Percentiles rank a stretch among this genome's conserved stretches.
Evolutionary conservation across 2,113 vertebrate genomes (phyloP).

Genomic region (Sphyrna mokarran): DNA sequence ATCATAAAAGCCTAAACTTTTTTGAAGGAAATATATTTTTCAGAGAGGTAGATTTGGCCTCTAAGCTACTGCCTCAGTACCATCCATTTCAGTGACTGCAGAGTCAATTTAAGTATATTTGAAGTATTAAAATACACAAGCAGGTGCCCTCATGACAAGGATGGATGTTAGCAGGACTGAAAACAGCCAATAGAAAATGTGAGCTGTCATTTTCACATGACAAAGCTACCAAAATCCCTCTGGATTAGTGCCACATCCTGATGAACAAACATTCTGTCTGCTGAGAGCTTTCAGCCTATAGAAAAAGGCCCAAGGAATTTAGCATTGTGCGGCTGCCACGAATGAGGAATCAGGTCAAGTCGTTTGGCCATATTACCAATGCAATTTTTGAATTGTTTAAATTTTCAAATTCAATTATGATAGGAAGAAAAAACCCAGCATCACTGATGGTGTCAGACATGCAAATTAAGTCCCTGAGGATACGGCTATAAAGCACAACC

Average conservation of each 20-base stretch:
- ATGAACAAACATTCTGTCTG: slow-evolving; percentile 51
- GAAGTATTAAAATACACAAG: slow-evolving; percentile 56
- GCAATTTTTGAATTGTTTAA: slow-evolving; percentile 42
- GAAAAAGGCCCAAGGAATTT: slow-evolving; percentile 46
- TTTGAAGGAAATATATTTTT: neutral
- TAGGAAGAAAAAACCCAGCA: slow-evolving; percentile 46
- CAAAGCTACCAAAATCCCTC: slow-evolving; percentile 57
- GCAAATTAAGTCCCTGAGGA: slow-evolving; percentile 44
- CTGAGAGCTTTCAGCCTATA: slow-evolving; percentile 49
- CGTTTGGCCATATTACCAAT: slow-evolving; percentile 38
- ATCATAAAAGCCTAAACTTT: neutral
- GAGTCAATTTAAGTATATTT: slow-evolving; percentile 48
- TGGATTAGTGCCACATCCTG: slow-evolving; percentile 55
- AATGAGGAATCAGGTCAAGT: slow-evolving; percentile 40
- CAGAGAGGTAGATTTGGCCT: neutral
- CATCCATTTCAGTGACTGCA: slow-evolving; percentile 43
- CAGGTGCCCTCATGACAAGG: slow-evolving; percentile 54
- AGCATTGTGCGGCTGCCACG: slow-evolving; percentile 42
- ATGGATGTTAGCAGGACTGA: slow-evolving; percentile 51
- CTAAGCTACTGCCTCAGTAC: slow-evolving; percentile 41
- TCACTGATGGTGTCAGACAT: slow-evolving; percentile 41
- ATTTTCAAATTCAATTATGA: slow-evolving; percentile 44
- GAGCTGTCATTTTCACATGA: slow-evolving; percentile 63
- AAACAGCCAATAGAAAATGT: slow-evolving; percentile 57
- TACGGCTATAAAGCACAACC: slow-evolving; percentile 44